phyloP scores from a whole-genome alignment of 2,113 vertebrate genomes.

The Maccullochella peelii region DNA sequence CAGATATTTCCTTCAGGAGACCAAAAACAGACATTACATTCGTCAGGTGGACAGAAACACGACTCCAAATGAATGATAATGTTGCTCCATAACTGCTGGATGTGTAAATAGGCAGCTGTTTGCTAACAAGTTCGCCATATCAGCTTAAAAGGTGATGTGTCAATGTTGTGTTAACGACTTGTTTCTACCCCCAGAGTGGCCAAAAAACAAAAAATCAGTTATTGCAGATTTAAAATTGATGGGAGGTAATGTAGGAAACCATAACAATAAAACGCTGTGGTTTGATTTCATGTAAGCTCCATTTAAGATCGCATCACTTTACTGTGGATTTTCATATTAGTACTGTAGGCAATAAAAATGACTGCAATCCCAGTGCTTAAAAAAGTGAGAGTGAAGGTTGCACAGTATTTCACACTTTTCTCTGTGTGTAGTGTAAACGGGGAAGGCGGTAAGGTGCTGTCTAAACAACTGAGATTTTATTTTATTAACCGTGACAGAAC shows the following conservation, averaged over 20 bases:
- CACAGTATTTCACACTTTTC: constrained; percentile 15
- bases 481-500: neutral
- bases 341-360: neutral
- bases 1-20: neutral
- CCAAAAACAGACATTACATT: neutral
- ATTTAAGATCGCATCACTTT: neutral
- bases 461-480: constrained; percentile 2
- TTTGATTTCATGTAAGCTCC: neutral
- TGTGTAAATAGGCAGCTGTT: constrained; percentile 8
- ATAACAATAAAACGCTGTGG: neutral
- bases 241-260: neutral
- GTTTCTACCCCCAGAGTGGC: neutral
- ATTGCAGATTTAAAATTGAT: neutral
- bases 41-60: neutral
- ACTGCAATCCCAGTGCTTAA: neutral
- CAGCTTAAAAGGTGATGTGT: neutral
- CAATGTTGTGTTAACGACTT: neutral
- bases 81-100: neutral
- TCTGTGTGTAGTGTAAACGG: neutral
- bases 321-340: constrained; percentile 3
- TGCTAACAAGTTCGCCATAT: neutral
- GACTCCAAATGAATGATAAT: neutral
- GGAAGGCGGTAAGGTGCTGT: neutral
- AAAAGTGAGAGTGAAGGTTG: constrained; percentile 15
- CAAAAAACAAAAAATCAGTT: no score